These are phyloP conservation scores for Aphidoletes aphidimyza DNA, from an alignment of 2,888 invertebrate genomes.

Conservation along the genomic window DNA sequence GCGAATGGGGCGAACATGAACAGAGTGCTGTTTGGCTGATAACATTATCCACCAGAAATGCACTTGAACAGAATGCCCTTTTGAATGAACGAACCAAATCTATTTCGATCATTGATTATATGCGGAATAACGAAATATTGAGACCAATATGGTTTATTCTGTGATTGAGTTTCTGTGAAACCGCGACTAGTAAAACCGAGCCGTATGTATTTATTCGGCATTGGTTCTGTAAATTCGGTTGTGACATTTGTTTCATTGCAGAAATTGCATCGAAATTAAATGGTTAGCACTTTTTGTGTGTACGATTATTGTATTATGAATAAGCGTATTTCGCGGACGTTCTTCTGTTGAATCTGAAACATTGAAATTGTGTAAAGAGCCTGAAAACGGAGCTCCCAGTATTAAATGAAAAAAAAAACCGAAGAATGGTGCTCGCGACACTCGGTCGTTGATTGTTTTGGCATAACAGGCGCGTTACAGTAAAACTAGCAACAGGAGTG, in stretches of 20 bases:
- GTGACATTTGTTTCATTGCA: background rate
- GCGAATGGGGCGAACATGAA: background rate
- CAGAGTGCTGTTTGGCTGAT: background rate
- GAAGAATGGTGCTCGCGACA: conserved; percentile 28
- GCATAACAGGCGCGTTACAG: background rate
- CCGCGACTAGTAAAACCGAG: no score
- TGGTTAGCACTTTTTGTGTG: conserved; percentile 25
- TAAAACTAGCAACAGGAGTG: background rate
- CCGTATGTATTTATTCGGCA: no score
- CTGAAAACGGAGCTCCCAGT: no score
- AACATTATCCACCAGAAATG: conserved; percentile 16
- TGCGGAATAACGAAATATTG: conserved; percentile 6
- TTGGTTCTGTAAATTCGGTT: no score
- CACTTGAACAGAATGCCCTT: background rate
- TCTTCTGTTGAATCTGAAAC: no score
- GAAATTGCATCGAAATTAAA: background rate
- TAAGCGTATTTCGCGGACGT: no score
- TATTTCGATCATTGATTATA: conserved; percentile 7
- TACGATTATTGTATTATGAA: no score
- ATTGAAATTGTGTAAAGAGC: no score
- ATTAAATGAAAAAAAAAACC: no score
- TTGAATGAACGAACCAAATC: conserved; percentile 17
- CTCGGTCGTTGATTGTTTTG: conserved; percentile 41
- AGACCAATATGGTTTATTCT: no score
- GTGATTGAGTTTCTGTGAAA: no score